Conservation (phyloP, 1,140 invertebrate species). For the Zaprionus taronus region DNA sequence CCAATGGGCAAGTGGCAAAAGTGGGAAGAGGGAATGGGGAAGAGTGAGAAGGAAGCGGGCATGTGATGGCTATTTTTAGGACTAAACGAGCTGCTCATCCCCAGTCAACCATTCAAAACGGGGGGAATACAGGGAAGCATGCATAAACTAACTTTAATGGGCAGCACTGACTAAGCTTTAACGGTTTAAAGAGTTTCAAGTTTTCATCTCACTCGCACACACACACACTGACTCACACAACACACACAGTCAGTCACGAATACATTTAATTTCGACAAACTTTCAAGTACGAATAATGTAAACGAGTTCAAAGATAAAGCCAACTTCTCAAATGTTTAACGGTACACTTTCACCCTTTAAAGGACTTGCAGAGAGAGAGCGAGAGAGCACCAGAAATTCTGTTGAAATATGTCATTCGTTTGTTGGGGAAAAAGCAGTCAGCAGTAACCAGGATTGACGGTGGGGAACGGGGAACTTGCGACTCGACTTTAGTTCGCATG, state of each 20-base stretch:
- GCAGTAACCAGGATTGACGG: slow-evolving; percentile 2
- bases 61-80: slow-evolving; percentile 55
- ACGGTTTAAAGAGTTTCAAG: slow-evolving; percentile 59
- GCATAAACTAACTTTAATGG: slow-evolving; percentile 49
- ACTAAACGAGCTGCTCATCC: slow-evolving; percentile 26
- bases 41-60: slow-evolving; percentile 18
- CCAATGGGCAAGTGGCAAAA: slow-evolving; percentile 17
- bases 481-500: slow-evolving; percentile 10
- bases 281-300: slow-evolving; percentile 39
- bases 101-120: slow-evolving; percentile 22
- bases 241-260: slow-evolving; percentile 9
- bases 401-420: slow-evolving; percentile 75
- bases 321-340: slow-evolving; percentile 12
- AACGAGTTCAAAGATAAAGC: slow-evolving; percentile 4
- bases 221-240: slow-evolving; percentile 1
- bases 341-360: slow-evolving; percentile 78
- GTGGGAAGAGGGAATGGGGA: neutral
- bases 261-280: slow-evolving; percentile 35
- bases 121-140: slow-evolving; percentile 14
- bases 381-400: slow-evolving; percentile 34
- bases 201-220: slow-evolving; percentile 22
- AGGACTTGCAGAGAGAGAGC: slow-evolving; percentile 46
- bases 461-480: neutral
- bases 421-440: slow-evolving; percentile 11
- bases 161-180: slow-evolving; percentile 36